These are phyloP conservation scores for Onychostruthus taczanowskii DNA, from an alignment of 2,113 vertebrate genomes.

Conservation along the genomic window DNA sequence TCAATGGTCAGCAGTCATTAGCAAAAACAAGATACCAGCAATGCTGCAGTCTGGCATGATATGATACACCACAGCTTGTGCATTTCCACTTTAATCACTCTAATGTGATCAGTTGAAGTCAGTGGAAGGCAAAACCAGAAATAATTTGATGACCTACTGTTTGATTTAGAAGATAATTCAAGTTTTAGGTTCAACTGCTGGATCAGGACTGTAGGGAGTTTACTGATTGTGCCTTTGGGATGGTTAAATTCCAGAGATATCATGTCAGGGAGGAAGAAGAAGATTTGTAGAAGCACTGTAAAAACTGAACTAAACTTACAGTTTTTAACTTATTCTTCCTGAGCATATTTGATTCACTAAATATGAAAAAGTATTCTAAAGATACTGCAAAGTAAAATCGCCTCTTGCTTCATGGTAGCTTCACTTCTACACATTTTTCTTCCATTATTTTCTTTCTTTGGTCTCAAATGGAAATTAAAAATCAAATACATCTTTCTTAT, in stretches of 20 bases:
- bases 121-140: background rate
- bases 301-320: background rate
- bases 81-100: background rate
- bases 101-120: background rate
- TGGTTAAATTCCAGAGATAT: background rate
- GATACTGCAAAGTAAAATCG: background rate
- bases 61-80: background rate
- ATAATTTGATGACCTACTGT: background rate
- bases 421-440: background rate
- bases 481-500: background rate
- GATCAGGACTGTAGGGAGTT: background rate
- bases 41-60: background rate
- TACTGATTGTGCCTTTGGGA: background rate
- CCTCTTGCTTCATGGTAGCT: background rate
- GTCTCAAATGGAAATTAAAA: constrained; percentile 14
- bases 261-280: background rate
- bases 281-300: background rate
- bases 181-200: background rate
- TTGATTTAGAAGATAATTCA: background rate
- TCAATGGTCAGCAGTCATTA: background rate
- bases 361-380: background rate
- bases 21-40: background rate
- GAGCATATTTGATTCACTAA: background rate
- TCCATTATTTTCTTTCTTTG: background rate
- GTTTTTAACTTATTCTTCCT: background rate